These are phyloP conservation scores for Anas flavirostris DNA, from an alignment of 2,797 vertebrate species.

Conservation along the genomic window DNA sequence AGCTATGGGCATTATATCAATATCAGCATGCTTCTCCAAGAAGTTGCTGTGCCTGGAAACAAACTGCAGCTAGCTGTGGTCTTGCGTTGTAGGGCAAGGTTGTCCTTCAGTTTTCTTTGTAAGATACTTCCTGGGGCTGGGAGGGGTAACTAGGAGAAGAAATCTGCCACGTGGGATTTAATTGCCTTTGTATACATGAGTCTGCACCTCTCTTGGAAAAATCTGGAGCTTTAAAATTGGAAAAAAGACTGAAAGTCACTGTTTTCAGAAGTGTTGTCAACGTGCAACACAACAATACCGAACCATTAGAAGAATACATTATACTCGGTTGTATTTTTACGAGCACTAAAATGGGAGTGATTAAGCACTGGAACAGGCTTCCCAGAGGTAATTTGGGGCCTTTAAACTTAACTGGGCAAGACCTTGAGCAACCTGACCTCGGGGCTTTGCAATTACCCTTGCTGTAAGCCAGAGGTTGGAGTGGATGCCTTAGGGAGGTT, in stretches of 20 bases:
- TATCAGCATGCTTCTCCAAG: neutral
- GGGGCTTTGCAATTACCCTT: neutral
- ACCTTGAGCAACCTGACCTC: neutral
- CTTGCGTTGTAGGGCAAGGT: neutral
- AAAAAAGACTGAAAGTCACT: neutral
- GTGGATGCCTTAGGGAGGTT: neutral
- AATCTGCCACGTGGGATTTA: neutral
- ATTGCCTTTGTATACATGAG: accelerated
- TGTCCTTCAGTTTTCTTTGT: neutral
- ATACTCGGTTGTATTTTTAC: neutral
- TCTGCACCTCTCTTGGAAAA: neutral
- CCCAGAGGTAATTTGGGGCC: neutral
- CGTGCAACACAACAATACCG: neutral
- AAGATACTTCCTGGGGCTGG: neutral
- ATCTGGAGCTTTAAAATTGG: neutral
- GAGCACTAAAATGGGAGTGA: neutral
- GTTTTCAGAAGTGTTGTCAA: neutral
- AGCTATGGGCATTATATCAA: neutral
- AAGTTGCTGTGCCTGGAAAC: neutral
- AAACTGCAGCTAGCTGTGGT: neutral
- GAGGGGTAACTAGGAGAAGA: neutral
- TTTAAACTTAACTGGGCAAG: neutral
- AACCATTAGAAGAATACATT: neutral
- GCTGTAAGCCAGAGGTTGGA: neutral
- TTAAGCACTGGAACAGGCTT: neutral